Conservation (phyloP, 2,797 vertebrate species). For the Vespertilio murinus region DNA sequence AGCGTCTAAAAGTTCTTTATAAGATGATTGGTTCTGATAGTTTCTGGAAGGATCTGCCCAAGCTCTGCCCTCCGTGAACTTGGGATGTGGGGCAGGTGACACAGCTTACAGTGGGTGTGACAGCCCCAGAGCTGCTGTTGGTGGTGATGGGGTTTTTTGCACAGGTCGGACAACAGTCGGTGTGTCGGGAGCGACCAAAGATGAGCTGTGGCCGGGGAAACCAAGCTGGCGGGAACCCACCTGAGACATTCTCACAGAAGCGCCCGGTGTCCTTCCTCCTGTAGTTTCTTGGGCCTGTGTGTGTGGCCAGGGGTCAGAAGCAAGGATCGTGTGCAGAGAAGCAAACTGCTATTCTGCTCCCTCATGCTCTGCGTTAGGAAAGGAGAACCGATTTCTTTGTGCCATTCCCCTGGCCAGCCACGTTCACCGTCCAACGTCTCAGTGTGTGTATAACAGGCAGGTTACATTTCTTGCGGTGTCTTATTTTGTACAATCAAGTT, state of each 20-base stretch:
- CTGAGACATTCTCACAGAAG: not conserved
- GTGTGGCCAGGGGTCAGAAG: not conserved
- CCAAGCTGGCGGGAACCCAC: not conserved
- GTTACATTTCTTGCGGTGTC: no score
- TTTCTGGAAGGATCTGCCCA: not conserved
- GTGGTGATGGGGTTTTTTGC: not conserved
- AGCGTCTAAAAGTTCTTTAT: not conserved
- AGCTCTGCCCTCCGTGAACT: rapidly evolving
- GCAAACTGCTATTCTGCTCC: not conserved
- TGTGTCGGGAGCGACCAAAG: not conserved
- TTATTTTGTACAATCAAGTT: not conserved
- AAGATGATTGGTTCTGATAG: not conserved
- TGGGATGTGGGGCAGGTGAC: not conserved
- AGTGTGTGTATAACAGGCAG: no score
- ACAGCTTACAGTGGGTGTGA: no score
- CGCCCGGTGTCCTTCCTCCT: not conserved
- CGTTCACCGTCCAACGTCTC: not conserved
- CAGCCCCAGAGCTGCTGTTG: not conserved
- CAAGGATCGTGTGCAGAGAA: not conserved
- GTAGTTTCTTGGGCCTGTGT: not conserved
- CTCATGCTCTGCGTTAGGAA: not conserved
- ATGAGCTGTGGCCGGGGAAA: not conserved
- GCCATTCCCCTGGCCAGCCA: not conserved
- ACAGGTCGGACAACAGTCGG: not conserved
- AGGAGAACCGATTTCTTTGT: not conserved